A percentile compares a stretch with the other conserved stretches of the same genome.
Conservation (phyloP, 2,797 vertebrate genomes). For the Anguilla marmorata region DNA sequence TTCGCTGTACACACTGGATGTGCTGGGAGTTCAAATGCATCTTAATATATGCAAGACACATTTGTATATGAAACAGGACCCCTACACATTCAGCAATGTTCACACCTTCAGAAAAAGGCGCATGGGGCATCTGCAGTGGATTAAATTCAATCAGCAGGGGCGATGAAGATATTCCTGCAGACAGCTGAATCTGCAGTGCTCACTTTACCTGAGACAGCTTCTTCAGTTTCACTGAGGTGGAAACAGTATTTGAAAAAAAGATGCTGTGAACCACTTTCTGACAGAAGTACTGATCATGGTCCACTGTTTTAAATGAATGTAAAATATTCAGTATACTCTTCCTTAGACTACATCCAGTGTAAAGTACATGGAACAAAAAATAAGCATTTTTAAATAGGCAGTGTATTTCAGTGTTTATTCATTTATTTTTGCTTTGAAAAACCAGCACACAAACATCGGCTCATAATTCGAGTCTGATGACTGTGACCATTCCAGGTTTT, state of each 20-base stretch:
- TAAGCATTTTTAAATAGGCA: slow-evolving; percentile 11
- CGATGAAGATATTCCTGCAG: background rate
- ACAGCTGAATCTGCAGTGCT: background rate
- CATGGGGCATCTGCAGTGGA: background rate
- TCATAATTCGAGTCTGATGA: background rate
- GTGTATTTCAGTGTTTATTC: background rate
- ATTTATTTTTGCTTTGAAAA: slow-evolving; percentile 1
- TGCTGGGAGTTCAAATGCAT: background rate
- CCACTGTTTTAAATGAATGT: slow-evolving; percentile 5
- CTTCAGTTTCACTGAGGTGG: background rate
- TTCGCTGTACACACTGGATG: too few relatives aligned
- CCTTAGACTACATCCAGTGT: background rate
- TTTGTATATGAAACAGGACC: background rate
- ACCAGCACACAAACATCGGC: background rate
- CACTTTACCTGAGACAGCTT: slow-evolving; percentile 4
- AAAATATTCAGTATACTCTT: slow-evolving; percentile 9
- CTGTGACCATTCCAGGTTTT: background rate
- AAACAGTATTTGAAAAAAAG: background rate
- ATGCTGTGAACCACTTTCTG: background rate
- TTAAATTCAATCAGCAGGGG: background rate
- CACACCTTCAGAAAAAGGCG: background rate
- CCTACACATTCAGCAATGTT: background rate
- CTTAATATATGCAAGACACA: background rate
- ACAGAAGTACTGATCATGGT: background rate
- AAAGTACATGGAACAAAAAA: background rate